A percentile compares a stretch with the other conserved stretches of the same genome.
phyloP scores from a whole-genome alignment of 53 echinoderm and acorn worm species.

The Henricia sp. region DNA sequence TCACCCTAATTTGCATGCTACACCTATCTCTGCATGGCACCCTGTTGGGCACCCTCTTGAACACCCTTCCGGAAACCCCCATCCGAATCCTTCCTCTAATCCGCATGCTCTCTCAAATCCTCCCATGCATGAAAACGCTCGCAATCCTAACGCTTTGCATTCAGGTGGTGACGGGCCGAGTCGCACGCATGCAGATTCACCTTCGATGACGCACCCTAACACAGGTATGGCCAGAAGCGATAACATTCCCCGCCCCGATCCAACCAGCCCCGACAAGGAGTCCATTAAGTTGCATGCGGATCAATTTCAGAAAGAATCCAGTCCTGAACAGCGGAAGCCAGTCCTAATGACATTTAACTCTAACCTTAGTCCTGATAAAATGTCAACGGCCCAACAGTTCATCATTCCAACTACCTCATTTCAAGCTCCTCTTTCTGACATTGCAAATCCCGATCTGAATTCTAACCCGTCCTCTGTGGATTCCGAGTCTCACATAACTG shows the following conservation, averaged over 20 bases:
- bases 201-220: conserved; percentile 61
- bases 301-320: conserved; percentile 61
- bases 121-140: conserved; percentile 40
- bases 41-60: conserved; percentile 47
- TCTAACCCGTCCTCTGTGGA: background rate
- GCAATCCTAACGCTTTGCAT: conserved; percentile 54
- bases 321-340: conserved; percentile 32
- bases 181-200: conserved; percentile 39
- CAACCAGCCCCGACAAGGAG: conserved; percentile 64
- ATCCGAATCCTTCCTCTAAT: conserved; percentile 36
- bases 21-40: conserved; percentile 55
- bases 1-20: conserved; percentile 56
- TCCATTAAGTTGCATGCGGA: conserved; percentile 81
- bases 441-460: background rate
- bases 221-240: conserved; percentile 73
- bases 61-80: conserved; percentile 59
- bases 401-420: conserved; percentile 32
- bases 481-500: background rate
- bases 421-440: background rate
- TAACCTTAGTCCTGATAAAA: conserved; percentile 67
- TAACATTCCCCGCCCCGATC: conserved; percentile 49
- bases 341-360: conserved; percentile 66
- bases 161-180: conserved; percentile 55
- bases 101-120: conserved; percentile 57
- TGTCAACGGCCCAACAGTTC: background rate